These are phyloP conservation scores for Zaprionus obscuricornis DNA, from an alignment of 2,888 invertebrate species.

Conservation along the genomic window DNA sequence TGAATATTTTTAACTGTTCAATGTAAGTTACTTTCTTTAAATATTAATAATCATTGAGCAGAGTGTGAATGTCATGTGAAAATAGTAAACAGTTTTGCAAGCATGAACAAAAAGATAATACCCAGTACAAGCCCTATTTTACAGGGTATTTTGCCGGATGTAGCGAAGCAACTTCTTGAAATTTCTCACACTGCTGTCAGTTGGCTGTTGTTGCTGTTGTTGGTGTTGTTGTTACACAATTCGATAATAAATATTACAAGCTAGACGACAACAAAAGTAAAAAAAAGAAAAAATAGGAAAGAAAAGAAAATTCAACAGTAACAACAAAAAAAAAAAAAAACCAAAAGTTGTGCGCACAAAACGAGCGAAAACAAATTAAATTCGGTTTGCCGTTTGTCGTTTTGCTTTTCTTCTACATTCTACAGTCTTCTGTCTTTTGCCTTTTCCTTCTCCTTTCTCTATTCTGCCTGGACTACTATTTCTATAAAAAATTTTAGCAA, in stretches of 20 bases:
- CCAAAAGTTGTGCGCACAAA: constrained; percentile 67
- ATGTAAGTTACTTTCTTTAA: too few species aligned
- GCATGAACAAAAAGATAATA: not conserved
- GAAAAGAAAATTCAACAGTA: constrained; percentile 20
- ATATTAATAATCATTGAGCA: too few species aligned
- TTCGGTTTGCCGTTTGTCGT: constrained; percentile 67
- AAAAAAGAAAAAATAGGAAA: constrained; percentile 12
- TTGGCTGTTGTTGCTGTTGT: constrained; percentile 10
- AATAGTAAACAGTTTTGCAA: too few species aligned
- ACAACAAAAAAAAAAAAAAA: constrained; percentile 25
- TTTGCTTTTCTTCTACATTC: constrained; percentile 48
- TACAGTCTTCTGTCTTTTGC: constrained; percentile 27
- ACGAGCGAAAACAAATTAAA: constrained; percentile 77
- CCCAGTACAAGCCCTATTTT: not conserved
- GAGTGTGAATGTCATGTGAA: too few species aligned
- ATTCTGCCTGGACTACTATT: constrained; percentile 31
- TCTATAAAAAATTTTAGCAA: constrained; percentile 64
- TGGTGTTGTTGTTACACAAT: constrained; percentile 56
- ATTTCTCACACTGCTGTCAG: constrained; percentile 55
- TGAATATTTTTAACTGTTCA: too few species aligned
- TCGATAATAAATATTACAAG: constrained; percentile 78
- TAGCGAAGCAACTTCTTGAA: constrained; percentile 53
- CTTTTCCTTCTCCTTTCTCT: constrained; percentile 30
- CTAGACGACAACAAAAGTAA: constrained; percentile 59
- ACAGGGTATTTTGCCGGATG: constrained; percentile 31